A percentile compares a stretch with the other conserved stretches of the same genome.
Conservation (phyloP, 1,140 invertebrate species). For the Calephelis nemesis region DNA sequence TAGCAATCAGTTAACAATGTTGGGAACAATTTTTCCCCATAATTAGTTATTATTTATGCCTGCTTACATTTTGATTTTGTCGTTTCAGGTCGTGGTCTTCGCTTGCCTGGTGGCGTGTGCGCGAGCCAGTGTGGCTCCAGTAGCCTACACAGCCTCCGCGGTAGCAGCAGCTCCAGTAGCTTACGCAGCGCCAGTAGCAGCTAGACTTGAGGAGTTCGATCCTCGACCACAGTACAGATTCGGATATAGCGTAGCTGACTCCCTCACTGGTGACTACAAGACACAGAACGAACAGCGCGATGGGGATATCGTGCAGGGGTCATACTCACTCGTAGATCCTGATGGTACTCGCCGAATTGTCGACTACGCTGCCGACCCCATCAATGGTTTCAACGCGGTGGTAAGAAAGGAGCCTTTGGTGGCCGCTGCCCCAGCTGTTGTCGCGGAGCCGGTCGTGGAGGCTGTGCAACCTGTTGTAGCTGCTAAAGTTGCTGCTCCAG, state of each 20-base stretch:
- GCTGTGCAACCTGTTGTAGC: conserved; percentile 38
- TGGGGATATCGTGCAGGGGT: conserved; percentile 81
- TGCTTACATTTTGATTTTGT: conserved; percentile 11
- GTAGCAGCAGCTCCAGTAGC: conserved; percentile 58
- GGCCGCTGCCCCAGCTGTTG: conserved; percentile 57
- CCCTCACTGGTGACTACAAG: conserved; percentile 82
- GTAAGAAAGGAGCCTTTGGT: conserved; percentile 72
- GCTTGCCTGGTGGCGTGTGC: conserved; percentile 57
- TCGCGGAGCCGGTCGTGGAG: conserved; percentile 51
- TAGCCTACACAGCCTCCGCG: conserved; percentile 26
- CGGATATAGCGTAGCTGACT: conserved; percentile 81
- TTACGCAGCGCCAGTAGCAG: conserved; percentile 54
- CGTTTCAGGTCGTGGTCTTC: conserved; percentile 62
- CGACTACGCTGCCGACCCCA: conserved; percentile 80
- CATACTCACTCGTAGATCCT: conserved; percentile 80
- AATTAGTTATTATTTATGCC: no score
- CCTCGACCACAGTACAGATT: conserved; percentile 81
- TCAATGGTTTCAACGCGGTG: conserved; percentile 82
- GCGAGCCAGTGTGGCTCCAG: conserved; percentile 55
- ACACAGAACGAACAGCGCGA: conserved; percentile 81
- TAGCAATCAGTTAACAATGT: no score
- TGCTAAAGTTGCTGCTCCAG: conserved; percentile 34
- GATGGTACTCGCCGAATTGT: conserved; percentile 80
- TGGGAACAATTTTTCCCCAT: no score
- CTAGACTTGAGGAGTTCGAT: conserved; percentile 80